Percentiles rank a stretch among this genome's conserved stretches.
Evolutionary conservation across 2,797 vertebrate genomes (phyloP).

Genomic region (Apogon talboti): DNA sequence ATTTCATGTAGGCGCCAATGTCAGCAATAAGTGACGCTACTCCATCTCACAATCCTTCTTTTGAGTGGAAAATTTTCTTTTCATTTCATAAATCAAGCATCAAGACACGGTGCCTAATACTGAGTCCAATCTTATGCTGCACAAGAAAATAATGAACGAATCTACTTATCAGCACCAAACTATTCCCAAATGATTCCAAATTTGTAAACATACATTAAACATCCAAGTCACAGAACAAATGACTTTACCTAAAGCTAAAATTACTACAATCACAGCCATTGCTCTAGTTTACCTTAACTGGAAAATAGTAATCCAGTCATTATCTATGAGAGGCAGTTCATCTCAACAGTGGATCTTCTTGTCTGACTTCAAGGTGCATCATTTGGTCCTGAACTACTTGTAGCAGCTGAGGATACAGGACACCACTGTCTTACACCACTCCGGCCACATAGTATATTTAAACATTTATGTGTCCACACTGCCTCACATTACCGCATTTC

Average conservation of each 20-base stretch:
- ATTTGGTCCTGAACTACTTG: conserved; percentile 23
- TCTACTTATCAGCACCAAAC: too few relatives aligned
- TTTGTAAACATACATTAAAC: not conserved
- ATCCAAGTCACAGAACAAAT: not conserved
- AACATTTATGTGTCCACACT: conserved; percentile 35
- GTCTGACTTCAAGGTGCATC: conserved; percentile 21
- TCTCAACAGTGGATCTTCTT: conserved; percentile 4
- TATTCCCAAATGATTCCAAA: not conserved
- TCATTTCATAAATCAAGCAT: not conserved
- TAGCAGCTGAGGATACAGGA: conserved; percentile 37
- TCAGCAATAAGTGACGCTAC: not conserved
- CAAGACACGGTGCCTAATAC: not conserved
- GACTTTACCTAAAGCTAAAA: not conserved
- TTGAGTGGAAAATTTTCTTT: conserved; percentile 11
- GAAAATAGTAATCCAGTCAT: not conserved
- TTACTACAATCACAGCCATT: not conserved
- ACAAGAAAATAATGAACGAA: too few relatives aligned
- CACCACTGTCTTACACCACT: conserved; percentile 36
- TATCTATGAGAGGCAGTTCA: conserved; percentile 1
- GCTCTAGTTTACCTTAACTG: not conserved
- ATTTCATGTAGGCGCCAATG: not conserved
- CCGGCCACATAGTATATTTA: conserved; percentile 34
- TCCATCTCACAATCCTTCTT: not conserved
- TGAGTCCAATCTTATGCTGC: too few relatives aligned
- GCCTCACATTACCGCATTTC: conserved; percentile 37